These are phyloP conservation scores for Polyommatus icarus DNA, from an alignment of 2,888 invertebrate genomes.

Conservation along the genomic window DNA sequence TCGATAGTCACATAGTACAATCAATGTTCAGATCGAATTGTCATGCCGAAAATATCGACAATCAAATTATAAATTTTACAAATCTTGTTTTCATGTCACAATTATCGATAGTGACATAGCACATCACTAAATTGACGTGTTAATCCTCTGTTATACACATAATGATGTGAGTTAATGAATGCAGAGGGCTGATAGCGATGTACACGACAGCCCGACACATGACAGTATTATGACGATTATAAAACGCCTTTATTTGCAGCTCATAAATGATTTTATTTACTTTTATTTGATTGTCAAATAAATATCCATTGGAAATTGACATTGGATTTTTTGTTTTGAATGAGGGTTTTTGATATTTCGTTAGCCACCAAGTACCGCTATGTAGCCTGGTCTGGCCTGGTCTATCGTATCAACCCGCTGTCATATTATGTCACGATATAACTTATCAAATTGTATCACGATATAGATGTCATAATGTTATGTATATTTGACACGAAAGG, in stretches of 20 bases:
- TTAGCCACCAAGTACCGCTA: no score
- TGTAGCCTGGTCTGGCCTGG: no score
- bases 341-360: no score
- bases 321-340: no score
- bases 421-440: no score
- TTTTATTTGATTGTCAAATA: neutral
- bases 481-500: no score
- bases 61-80: neutral
- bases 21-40: no score
- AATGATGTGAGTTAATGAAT: slow-evolving; percentile 25
- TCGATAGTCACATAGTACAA: no score
- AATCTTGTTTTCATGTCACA: neutral
- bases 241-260: slow-evolving; percentile 9
- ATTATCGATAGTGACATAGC: neutral
- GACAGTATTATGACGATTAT: neutral
- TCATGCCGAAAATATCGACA: neutral
- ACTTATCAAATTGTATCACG: no score
- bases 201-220: neutral
- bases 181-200: slow-evolving; percentile 16
- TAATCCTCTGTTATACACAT: slow-evolving; percentile 6
- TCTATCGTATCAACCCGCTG: no score
- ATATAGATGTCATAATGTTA: no score
- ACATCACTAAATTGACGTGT: slow-evolving; percentile 15
- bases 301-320: neutral
- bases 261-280: neutral